Evolutionary conservation across 2,888 invertebrate genomes (phyloP).

Genomic region (Mellilla xanthometata): DNA sequence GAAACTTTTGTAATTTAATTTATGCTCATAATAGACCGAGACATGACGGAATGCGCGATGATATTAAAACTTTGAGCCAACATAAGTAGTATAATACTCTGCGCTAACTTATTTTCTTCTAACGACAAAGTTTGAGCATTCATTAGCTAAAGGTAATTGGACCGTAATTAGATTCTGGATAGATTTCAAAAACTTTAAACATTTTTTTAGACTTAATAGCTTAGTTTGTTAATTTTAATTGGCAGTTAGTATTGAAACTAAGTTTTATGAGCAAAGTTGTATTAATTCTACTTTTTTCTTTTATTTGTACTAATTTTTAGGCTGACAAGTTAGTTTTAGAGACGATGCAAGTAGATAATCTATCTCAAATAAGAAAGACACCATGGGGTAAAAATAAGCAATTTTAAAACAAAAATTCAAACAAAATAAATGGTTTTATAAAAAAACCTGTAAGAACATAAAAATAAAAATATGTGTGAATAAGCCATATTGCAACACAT

Average conservation of each 20-base stretch:
- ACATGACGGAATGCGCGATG: constrained; percentile 51
- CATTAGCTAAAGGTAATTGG: constrained; percentile 11
- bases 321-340: too few relatives aligned
- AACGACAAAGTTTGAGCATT: constrained; percentile 15
- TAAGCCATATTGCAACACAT: constrained; percentile 11
- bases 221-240: not conserved
- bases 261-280: too few relatives aligned
- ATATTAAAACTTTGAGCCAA: constrained; percentile 50
- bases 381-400: too few relatives aligned
- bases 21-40: constrained; percentile 56
- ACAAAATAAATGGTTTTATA: too few relatives aligned
- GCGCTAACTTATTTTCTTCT: constrained; percentile 33
- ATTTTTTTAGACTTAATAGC: too few relatives aligned
- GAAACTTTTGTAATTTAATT: constrained; percentile 69
- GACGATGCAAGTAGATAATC: too few relatives aligned
- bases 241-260: too few relatives aligned
- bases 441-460: too few relatives aligned
- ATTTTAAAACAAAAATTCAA: not conserved
- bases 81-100: constrained; percentile 36
- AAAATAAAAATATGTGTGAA: constrained; percentile 1
- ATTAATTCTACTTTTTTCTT: too few relatives aligned
- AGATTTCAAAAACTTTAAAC: constrained; percentile 15
- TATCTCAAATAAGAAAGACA: too few relatives aligned
- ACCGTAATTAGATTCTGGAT: constrained; percentile 17
- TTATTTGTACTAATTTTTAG: too few relatives aligned